Percentiles rank a stretch among this genome's conserved stretches.
These are phyloP conservation scores for Cyprinodon brontotheroides DNA, from an alignment of 2,113 vertebrate species.

Conservation along the genomic window DNA sequence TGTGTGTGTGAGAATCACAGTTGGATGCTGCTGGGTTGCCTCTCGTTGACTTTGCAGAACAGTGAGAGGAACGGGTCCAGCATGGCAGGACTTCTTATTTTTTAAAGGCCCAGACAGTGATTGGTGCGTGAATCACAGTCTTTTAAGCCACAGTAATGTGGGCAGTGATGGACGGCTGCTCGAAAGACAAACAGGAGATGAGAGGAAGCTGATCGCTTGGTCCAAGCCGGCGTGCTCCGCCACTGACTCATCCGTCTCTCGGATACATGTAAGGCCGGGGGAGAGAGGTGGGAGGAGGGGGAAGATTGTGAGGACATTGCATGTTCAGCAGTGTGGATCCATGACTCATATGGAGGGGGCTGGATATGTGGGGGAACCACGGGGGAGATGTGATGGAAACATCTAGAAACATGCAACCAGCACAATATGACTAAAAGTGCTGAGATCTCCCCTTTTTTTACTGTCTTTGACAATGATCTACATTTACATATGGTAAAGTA, in stretches of 20 bases:
- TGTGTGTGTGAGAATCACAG: conserved; percentile 21
- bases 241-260: conserved; percentile 69
- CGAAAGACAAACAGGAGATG: conserved; percentile 32
- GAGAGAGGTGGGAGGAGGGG: neutral
- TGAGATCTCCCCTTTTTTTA: neutral
- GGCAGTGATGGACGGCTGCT: conserved; percentile 26
- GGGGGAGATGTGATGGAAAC: conserved; percentile 14
- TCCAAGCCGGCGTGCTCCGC: conserved; percentile 18
- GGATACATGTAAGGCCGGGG: conserved; percentile 1
- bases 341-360: conserved; percentile 48
- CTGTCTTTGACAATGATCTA: neutral
- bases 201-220: conserved; percentile 49
- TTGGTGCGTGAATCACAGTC: conserved; percentile 54
- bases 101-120: conserved; percentile 45
- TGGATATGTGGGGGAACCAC: neutral
- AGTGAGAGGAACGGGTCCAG: conserved; percentile 22
- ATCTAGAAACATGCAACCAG: conserved; percentile 2
- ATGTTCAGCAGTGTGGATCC: conserved; percentile 25
- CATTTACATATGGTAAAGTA: neutral
- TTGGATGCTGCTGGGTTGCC: neutral
- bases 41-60: conserved; percentile 38
- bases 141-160: conserved; percentile 33
- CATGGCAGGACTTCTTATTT: conserved; percentile 43
- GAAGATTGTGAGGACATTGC: conserved; percentile 38
- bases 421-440: neutral